Conservation (phyloP, 2,888 invertebrate species). For the Tetragnatha montana region DNA sequence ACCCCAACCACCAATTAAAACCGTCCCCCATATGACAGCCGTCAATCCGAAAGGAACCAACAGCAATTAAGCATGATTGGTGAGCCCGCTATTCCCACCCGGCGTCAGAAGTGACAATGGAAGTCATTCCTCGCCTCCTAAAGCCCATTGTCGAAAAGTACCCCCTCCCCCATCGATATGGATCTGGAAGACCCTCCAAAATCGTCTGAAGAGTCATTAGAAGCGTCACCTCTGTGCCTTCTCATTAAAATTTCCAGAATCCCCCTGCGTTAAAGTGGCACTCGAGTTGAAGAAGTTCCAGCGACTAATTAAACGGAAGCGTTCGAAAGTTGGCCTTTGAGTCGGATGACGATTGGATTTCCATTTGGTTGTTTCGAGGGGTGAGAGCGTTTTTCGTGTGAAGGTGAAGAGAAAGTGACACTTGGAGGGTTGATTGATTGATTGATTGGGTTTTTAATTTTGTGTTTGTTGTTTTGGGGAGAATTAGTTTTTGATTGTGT, state of each 20-base stretch:
- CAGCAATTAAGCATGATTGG: neutral
- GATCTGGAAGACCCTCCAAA: neutral
- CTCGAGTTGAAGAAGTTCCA: constrained; percentile 12
- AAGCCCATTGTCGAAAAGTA: neutral
- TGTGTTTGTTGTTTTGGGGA: too few species aligned
- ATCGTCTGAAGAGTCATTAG: constrained; percentile 32
- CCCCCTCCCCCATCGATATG: neutral
- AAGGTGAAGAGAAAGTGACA: neutral
- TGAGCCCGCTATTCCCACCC: neutral
- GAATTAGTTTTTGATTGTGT: too few species aligned
- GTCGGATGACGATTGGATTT: constrained; percentile 23
- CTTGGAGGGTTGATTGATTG: neutral
- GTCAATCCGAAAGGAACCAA: neutral
- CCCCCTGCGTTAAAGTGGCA: neutral
- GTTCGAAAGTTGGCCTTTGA: constrained; percentile 5
- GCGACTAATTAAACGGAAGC: constrained; percentile 33
- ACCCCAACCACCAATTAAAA: neutral
- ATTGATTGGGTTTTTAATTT: neutral
- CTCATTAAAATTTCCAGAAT: constrained; percentile 41
- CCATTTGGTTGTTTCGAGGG: constrained; percentile 15
- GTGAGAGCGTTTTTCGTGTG: too few species aligned
- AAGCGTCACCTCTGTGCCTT: constrained; percentile 12
- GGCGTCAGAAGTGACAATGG: neutral
- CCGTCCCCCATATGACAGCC: neutral
- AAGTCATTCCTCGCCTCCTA: neutral